phyloP scores from a whole-genome alignment of 2,797 vertebrate species.

The Knipowitschia caucasica region DNA sequence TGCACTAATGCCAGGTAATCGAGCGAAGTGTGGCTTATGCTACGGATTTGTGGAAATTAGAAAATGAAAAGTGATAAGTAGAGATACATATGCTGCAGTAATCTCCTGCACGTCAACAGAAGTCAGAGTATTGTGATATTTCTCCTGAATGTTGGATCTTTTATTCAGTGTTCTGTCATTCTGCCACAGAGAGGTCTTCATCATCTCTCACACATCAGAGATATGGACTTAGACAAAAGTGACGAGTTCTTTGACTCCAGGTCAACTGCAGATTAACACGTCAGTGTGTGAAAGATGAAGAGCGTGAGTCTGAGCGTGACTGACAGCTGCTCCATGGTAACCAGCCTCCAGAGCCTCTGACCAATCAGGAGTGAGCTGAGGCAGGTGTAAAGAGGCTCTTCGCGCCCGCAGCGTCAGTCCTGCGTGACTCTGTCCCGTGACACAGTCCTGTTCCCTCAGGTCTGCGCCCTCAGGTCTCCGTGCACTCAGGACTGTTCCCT shows the following conservation, averaged over 20 bases:
- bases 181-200: no score
- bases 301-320: constrained; percentile 63
- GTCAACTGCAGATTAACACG: neutral
- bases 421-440: no score
- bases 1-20: constrained; percentile 58
- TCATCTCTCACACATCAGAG: no score
- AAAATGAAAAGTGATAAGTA: constrained; percentile 67
- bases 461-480: no score
- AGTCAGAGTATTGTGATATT: no score
- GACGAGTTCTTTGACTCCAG: no score
- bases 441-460: no score
- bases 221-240: no score
- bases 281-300: neutral
- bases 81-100: constrained; percentile 66
- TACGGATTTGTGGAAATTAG: constrained; percentile 56
- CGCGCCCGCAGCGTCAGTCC: constrained; percentile 2
- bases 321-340: constrained; percentile 89
- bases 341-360: constrained; percentile 80
- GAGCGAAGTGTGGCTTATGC: constrained; percentile 48
- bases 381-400: constrained; percentile 57
- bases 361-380: constrained; percentile 84
- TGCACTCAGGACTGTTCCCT: no score
- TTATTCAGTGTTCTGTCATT: neutral
- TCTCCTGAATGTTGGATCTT: no score
- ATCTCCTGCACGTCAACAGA: no score